Conservation (phyloP, 2,797 vertebrate genomes). For the Leptodactylus fallax region DNA sequence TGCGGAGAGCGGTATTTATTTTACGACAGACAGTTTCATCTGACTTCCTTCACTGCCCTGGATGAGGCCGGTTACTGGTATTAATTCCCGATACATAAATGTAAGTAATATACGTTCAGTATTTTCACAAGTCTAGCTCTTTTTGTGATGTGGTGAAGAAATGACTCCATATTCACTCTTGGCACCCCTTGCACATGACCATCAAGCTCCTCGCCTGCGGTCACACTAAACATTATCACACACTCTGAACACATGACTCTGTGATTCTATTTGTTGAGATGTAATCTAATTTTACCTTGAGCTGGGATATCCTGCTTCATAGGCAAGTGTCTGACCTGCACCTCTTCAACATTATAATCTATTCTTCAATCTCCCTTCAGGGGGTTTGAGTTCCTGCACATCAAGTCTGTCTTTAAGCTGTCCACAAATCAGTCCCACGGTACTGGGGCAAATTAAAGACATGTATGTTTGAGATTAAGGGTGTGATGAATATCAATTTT, state of each 20-base stretch:
- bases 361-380: conserved; percentile 54
- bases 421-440: conserved; percentile 53
- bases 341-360: conserved; percentile 61
- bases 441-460: conserved; percentile 61
- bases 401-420: conserved; percentile 61
- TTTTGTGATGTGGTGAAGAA: conserved; percentile 33
- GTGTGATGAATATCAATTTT: conserved; percentile 62
- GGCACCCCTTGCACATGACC: conserved; percentile 22
- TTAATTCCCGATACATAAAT: neutral
- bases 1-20: too few relatives aligned
- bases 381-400: conserved; percentile 61
- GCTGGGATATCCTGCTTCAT: conserved; percentile 63
- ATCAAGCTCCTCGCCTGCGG: conserved; percentile 45
- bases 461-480: conserved; percentile 63
- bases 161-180: conserved; percentile 15
- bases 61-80: neutral
- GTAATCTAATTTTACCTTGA: conserved; percentile 62
- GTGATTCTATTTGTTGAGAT: conserved; percentile 60
- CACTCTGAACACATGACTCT: conserved; percentile 58
- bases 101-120: neutral
- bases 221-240: conserved; percentile 49
- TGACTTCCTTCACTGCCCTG: neutral
- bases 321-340: conserved; percentile 61
- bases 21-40: neutral
- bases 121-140: conserved; percentile 13